phyloP scores from a whole-genome alignment of 2,888 invertebrate species.

The Phorcus lineatus region DNA sequence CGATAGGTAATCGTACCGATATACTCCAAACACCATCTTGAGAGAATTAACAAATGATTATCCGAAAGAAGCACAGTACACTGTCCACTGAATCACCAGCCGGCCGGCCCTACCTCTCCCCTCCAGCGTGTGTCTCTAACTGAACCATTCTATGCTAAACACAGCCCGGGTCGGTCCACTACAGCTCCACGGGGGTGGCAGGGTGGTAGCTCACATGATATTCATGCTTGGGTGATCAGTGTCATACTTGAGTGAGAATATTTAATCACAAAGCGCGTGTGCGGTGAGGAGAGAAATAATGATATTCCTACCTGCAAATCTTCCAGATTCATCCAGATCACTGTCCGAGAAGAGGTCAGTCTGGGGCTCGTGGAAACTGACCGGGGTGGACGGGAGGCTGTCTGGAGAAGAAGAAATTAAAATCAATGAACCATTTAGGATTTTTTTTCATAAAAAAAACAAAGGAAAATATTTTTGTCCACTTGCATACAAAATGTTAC shows the following conservation, averaged over 20 bases:
- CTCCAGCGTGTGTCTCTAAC: neutral
- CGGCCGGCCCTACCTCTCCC: neutral
- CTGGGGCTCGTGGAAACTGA: neutral
- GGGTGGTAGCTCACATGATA: neutral
- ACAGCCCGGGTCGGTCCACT: neutral
- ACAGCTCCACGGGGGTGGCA: neutral
- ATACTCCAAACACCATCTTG: constrained; percentile 1
- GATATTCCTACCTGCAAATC: neutral
- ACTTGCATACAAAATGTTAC: too few species aligned
- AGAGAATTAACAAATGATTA: constrained; percentile 10
- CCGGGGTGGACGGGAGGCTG: neutral
- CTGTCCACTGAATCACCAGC: neutral
- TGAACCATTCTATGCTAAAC: neutral
- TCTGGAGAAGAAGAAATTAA: neutral
- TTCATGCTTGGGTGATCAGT: neutral
- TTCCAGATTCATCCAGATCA: neutral
- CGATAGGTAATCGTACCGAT: neutral
- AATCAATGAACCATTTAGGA: too few species aligned
- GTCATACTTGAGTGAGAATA: neutral
- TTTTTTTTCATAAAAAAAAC: too few species aligned
- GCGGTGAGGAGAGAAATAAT: neutral
- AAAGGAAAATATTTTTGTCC: too few species aligned
- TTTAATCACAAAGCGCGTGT: neutral
- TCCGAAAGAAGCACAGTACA: neutral
- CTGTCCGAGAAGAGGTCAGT: neutral